Evolutionary conservation across 1,140 invertebrate genomes (phyloP).

Genomic region (Eupristina koningsbergeri): DNA sequence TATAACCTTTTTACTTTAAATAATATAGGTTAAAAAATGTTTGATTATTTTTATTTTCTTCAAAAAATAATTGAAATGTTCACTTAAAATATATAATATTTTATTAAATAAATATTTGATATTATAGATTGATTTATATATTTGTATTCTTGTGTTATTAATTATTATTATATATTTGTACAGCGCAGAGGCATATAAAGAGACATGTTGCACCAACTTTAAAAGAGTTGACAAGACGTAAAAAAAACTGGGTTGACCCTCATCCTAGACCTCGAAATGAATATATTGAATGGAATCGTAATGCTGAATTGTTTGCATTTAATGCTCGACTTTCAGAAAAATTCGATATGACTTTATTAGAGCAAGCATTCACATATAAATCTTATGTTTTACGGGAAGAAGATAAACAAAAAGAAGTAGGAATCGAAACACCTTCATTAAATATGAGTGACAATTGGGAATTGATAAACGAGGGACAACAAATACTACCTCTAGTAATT

Average conservation of each 20-base stretch:
- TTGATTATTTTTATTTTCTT: neutral
- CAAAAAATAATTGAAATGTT: neutral
- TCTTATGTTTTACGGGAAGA: constrained; percentile 86
- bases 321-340: constrained; percentile 88
- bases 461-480: constrained; percentile 79
- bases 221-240: constrained; percentile 68
- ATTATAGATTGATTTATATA: too few relatives aligned
- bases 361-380: constrained; percentile 84
- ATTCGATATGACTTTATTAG: constrained; percentile 81
- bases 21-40: neutral
- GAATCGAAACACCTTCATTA: constrained; percentile 77
- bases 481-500: constrained; percentile 76
- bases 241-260: constrained; percentile 55
- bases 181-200: constrained; percentile 66
- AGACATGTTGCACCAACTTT: constrained; percentile 76
- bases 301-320: constrained; percentile 91
- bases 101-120: too few relatives aligned
- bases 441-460: constrained; percentile 80
- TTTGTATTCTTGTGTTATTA: neutral
- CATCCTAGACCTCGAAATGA: constrained; percentile 72
- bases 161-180: neutral
- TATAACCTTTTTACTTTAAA: neutral
- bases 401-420: constrained; percentile 78
- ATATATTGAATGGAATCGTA: constrained; percentile 90
- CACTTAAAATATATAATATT: too few relatives aligned